Conservation (phyloP, 2,888 invertebrate species). For the Tupiocoris notatus region DNA sequence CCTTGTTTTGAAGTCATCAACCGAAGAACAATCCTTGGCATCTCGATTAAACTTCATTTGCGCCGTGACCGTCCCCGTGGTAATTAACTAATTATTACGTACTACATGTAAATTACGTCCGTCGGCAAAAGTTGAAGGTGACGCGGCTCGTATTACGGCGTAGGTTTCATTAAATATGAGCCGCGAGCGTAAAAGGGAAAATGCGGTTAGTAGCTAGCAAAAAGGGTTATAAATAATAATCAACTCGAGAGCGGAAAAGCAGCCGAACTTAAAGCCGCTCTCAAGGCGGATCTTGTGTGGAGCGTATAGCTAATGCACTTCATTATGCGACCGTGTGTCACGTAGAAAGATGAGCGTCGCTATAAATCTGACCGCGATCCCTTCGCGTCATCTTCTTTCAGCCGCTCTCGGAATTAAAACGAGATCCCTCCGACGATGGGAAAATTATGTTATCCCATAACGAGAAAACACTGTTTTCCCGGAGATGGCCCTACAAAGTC, state of each 20-base stretch:
- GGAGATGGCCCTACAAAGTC: not conserved
- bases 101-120: too few species aligned
- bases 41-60: too few species aligned
- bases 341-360: conserved; percentile 34
- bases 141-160: not conserved
- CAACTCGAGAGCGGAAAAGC: not conserved
- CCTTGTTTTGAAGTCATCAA: too few species aligned
- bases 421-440: conserved; percentile 30
- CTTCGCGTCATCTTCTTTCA: not conserved
- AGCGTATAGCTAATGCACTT: conserved; percentile 23
- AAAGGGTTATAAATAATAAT: not conserved
- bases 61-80: too few species aligned
- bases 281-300: not conserved
- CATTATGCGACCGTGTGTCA: conserved; percentile 35
- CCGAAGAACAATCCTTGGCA: too few species aligned
- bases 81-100: too few species aligned
- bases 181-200: not conserved
- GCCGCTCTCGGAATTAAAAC: conserved; percentile 27
- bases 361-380: conserved; percentile 24
- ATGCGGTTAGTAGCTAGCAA: not conserved
- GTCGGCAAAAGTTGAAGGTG: not conserved
- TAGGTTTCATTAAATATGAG: not conserved
- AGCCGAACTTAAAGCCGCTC: not conserved
- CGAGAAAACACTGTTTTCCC: conserved; percentile 31
- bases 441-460: conserved; percentile 37